Evolutionary conservation across 2,113 vertebrate species (phyloP).

Genomic region (Typhlomys cinereus): DNA sequence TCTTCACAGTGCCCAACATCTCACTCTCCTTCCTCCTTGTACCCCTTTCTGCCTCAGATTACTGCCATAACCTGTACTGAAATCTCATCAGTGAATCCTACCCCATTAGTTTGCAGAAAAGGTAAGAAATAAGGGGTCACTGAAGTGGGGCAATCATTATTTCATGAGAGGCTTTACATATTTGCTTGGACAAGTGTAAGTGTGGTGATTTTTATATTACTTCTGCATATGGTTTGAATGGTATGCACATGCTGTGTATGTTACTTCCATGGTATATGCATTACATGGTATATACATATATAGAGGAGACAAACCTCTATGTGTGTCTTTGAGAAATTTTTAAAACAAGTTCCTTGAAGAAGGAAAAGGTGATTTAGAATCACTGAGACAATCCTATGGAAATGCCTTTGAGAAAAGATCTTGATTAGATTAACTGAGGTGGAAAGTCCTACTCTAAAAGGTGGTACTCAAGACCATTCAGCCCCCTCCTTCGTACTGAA

Average conservation of each 20-base stretch:
- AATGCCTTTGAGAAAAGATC: not conserved
- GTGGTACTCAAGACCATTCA: no score
- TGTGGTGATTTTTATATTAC: not conserved
- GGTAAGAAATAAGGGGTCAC: conserved; percentile 83
- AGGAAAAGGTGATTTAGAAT: no score
- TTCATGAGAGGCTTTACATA: not conserved
- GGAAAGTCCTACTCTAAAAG: not conserved
- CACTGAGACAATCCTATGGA: not conserved
- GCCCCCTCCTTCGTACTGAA: not conserved
- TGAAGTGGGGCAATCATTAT: accelerated
- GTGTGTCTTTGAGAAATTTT: not conserved
- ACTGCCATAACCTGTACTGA: not conserved
- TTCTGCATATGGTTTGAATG: not conserved
- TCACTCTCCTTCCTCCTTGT: not conserved
- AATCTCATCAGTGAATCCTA: not conserved
- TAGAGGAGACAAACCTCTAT: no score
- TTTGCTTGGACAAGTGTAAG: not conserved
- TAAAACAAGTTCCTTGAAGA: not conserved
- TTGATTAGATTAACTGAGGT: not conserved
- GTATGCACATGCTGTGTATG: not conserved
- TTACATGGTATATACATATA: no score
- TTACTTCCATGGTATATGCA: no score
- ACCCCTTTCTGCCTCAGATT: not conserved
- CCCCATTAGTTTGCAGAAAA: conserved; percentile 56
- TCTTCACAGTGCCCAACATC: not conserved